Evolutionary conservation across 1,140 invertebrate species (phyloP), one percentile per base, ranked within the genome.

Genomic region (Cotesia chilonis): DNA sequence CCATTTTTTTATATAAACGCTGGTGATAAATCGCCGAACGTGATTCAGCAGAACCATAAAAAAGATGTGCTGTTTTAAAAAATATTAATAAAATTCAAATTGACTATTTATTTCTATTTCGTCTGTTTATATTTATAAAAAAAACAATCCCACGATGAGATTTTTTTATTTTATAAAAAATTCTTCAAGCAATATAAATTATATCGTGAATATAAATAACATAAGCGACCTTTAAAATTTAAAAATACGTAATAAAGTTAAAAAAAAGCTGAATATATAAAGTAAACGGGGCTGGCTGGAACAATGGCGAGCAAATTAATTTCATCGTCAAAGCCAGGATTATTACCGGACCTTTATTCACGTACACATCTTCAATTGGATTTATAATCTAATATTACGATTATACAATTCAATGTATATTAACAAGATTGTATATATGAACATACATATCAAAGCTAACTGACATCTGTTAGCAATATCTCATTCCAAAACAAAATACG

Each of bases 401-500:
- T 28, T 28, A 28, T 28, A 28, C 1, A 28, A 28, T 28, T 2
- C 1, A 28, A 9, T 59, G 17, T 55, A 47, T 47, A 47, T 47
- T 47, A 47, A 47, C 41, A 47, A 0, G 2, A 47, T 17, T 28
- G 35, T 36, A 14, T 41, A 63, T 28, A 41, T 63, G 35, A 5
- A 63, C 10, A 36, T 63, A 63, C n/a, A 28, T 63, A n/a, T 41
- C n/a, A 6, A 36, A 37, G 17, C 14, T 61, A 67, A n/a, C 64
- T 60, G 71, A 76, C 74, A 72, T 77, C 71, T 79, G 74, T 72
- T 78, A 59, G 71, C 51, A 68, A 78, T 79, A 78, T 80, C 70
- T 80, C 72, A 79, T 12, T 20, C 28, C n/a, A 55, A 37, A 77
- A 73, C 65, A 77, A 77, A 79, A 79, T 76, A 68, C 75, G 52